Evolutionary conservation across 2,888 invertebrate genomes (phyloP), one percentile per base, ranked within the genome.

Genomic region (Zaprionus bogoriensis): DNA sequence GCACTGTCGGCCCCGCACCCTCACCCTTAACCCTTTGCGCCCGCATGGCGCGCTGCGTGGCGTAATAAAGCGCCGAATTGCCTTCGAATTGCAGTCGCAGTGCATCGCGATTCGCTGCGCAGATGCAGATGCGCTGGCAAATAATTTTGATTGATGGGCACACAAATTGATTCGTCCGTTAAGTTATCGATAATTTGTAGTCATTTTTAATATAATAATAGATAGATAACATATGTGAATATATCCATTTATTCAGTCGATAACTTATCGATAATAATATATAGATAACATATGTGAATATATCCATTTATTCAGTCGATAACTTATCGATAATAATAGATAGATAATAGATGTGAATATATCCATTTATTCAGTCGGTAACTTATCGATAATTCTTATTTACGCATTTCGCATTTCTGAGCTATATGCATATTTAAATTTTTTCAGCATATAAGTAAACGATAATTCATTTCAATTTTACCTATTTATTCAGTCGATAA

Each of bases 1-100:
- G 64, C 80, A 67, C 25, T 17, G 36, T 36, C 66, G 76, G 69
- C 87, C 77, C 84, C 64, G 66, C 50, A 9, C 12, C 25, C 20
- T 3, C 19, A 1, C 3, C 32, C 10, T 20, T 14, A 20, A 22
- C 41, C 41, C 14, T 42, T 22, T 7, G 3, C 28, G 64, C 71
- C 71, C 71, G 71, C 71, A 72, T 71, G 27, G n/a, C 20, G 32
- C 6, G 44, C 27, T 6, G 58, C 67, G 50, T 71, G 72, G 72
- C 68, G 60, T 64, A 71, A 71, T 63, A 62, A 58, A 54, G 48
- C 52, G 20, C 36, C 17, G 36, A 42, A 27, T 28, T 30, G 50
- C 19, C n/a, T n/a, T 25, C 5, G 10, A 20, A 52, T 41, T 45
- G 60, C 58, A 46, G 46, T 51, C 19, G 14, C 38, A 53, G 32